Base-by-base conservation (phyloP, 2,888 invertebrate species). In the Steromphala cineraria region DNA sequence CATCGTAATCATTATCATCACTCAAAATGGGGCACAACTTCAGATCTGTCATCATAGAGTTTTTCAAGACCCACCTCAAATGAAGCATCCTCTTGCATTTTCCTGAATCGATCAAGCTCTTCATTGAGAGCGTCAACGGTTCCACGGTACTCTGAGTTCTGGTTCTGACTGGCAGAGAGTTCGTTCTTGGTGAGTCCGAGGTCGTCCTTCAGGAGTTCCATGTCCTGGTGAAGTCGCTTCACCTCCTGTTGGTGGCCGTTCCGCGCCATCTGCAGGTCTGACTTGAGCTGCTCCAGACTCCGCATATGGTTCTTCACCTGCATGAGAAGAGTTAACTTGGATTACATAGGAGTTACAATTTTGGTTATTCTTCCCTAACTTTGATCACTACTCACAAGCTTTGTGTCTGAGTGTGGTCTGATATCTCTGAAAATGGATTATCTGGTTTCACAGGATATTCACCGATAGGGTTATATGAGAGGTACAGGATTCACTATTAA, bases 221-320 rank as follows among this genome's bases (percentile, higher is more conserved):
- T 82, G 82, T 92, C 92, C 52, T 90, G 88, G 78, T 90, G 89
- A 79, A 90, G 86, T 17, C 90, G 89, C 53, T 87, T 83, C n/a
- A 88, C 83, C 80, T 92, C 92, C 80, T 91, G 91, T 36, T 82
- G 79, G 80, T 92, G 90, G 1, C 87, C 87, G 24, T 83, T 85
- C 80, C 87, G 87, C 76, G 86, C 85, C 79, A 90, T 85, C 78
- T 89, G 88, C 46, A 92, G 82, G 81, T 93, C 92, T 7, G 91
- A 84, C 83, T 91, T 91, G 83, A 92, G 85, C 82, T 92, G 91
- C 55, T 93, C 92, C 0, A 90, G 87, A 13, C 88, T 86, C 15
- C 90, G 86, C 82, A 91, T 84, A 67, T 92, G 91, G 82, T 91
- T 92, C 82, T 89, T 90, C 46, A 90, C 87, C 92, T 92, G 84